Percentiles rank a stretch among this genome's conserved stretches.
These are phyloP conservation scores for Mechanitis mazaeus DNA, from an alignment of 2,888 invertebrate species.

Conservation along the genomic window DNA sequence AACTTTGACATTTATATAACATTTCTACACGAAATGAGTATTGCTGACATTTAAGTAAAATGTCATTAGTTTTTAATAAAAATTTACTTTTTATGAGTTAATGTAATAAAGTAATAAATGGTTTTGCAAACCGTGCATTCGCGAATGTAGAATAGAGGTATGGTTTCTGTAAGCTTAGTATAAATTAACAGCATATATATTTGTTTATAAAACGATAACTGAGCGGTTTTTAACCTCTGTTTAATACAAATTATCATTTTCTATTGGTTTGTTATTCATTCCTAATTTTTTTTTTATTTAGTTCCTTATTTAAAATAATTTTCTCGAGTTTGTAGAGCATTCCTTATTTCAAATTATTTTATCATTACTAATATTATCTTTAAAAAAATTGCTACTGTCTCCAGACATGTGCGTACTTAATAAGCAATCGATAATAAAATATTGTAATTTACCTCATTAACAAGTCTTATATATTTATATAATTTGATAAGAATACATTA, in stretches of 20 bases:
- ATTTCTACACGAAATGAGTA: not conserved
- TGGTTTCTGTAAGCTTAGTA: conserved; percentile 24
- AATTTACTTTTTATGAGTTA: conserved; percentile 24
- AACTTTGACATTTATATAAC: not conserved
- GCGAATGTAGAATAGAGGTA: conserved; percentile 22
- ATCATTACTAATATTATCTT: too few species aligned
- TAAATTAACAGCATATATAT: conserved; percentile 8
- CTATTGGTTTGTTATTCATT: too few species aligned
- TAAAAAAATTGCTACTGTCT: too few species aligned
- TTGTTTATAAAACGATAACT: conserved; percentile 1
- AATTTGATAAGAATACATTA: too few species aligned
- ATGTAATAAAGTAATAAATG: conserved; percentile 26
- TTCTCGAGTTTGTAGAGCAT: too few species aligned
- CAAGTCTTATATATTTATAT: too few species aligned
- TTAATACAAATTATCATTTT: conserved; percentile 3
- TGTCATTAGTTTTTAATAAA: conserved; percentile 7
- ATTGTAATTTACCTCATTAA: too few species aligned
- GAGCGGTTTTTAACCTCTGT: not conserved
- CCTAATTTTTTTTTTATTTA: too few species aligned
- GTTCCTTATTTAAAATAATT: too few species aligned
- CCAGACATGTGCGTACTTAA: too few species aligned
- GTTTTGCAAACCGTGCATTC: conserved; percentile 21
- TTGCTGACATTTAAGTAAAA: not conserved
- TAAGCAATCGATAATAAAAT: too few species aligned
- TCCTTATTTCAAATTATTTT: too few species aligned